These are phyloP conservation scores for Chamaetylas fuelleborni DNA, from an alignment of 2,113 vertebrate species.

Conservation along the genomic window DNA sequence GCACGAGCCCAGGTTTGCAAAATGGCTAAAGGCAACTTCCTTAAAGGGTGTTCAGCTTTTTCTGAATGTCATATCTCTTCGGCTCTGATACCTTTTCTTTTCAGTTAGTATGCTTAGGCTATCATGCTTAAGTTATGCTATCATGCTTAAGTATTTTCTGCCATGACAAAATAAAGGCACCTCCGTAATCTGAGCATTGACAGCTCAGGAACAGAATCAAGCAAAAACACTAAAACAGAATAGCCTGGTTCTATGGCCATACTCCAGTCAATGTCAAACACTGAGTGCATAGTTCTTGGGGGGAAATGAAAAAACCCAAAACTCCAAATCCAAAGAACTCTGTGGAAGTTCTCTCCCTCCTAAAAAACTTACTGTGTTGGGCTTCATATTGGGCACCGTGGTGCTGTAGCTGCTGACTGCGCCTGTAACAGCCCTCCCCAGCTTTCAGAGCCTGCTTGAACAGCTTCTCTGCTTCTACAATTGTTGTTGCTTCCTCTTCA, in stretches of 20 bases:
- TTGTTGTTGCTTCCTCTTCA: conserved; percentile 96
- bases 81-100: not conserved
- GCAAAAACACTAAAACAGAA: not conserved
- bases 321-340: not conserved
- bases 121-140: no score
- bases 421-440: conserved; percentile 92
- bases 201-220: not conserved
- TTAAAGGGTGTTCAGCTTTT: not conserved
- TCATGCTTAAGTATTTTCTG: not conserved
- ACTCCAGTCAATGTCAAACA: not conserved
- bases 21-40: not conserved
- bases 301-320: not conserved
- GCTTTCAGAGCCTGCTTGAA: conserved; percentile 96
- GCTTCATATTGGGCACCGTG: conserved; percentile 96
- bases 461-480: conserved; percentile 94
- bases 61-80: not conserved
- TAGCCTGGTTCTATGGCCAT: not conserved
- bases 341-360: not conserved
- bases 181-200: not conserved
- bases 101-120: not conserved
- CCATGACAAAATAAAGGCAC: not conserved
- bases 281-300: not conserved
- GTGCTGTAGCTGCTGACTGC: conserved; percentile 94
- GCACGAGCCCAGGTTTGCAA: not conserved
- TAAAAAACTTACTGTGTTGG: conserved; percentile 88